Base-by-base conservation (phyloP, 2,888 invertebrate genomes). In the Cryptophagus acutangulus region DNA sequence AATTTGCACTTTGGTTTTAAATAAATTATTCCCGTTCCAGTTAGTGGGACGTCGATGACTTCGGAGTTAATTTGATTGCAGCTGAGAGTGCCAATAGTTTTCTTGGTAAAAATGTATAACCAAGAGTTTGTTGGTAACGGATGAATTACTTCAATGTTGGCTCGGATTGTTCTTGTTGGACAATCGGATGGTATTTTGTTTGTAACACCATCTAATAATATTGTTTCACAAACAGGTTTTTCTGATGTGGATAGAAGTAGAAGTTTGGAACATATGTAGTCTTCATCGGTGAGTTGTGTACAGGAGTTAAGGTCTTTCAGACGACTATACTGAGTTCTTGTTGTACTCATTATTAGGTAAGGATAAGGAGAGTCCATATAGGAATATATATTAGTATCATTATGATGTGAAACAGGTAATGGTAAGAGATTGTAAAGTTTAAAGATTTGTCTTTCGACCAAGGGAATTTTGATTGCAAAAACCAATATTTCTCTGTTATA, bases 271-370 rank as follows among this genome's bases (percentile, higher is more conserved):
- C 43, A 41, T 8, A 43, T 15, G 16, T 36, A 36, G 13, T 24
- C 20, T 25, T 29, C 30, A 9, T n/a, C 6, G 26, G 10, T 26
- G 2, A 36, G 28, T 28, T 25, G 14, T 17, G 25, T 3, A 29
- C 45, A 45, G 12, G 24, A 31, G 20, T 37, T 36, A 17, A 45
- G 34, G 20, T 42, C 45, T 15, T 17, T 30, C 16, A 43, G 16
- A 38, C 26, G 26, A 26, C 31, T 16, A 15, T 31, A 31, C 9
- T 31, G 31, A 15, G 31, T 31, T 15, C n/a, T 3, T 3, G 31
- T 15, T 15, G 16, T 31, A 15, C 14, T 31, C 4, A 31, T 15
- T 15, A 31, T 5, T 15, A 31, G 31, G 15, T 8, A 31, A 9
- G 3, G 3, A n/a, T 8, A 15, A n/a, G 4, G 9, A 15, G 15